phyloP scores from a whole-genome alignment of 2,888 invertebrate genomes.

The Pterostichus madidus region DNA sequence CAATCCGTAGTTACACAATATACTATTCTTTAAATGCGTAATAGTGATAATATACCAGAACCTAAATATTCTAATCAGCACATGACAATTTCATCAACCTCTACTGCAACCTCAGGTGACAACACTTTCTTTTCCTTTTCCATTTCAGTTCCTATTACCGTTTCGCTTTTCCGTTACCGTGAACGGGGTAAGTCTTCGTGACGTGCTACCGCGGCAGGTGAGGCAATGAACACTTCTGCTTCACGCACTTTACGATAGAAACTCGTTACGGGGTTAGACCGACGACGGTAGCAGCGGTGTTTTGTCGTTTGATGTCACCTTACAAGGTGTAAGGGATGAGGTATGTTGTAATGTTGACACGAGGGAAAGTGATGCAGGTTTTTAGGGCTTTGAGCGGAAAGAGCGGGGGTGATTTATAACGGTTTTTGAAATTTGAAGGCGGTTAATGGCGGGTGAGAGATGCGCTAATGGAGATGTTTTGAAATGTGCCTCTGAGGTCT shows the following conservation, averaged over 20 bases:
- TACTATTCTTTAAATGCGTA: too few relatives aligned
- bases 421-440: constrained; percentile 19
- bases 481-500: not conserved
- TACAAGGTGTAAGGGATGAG: not conserved
- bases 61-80: too few relatives aligned
- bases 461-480: constrained; percentile 30
- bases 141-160: not conserved
- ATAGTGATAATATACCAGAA: too few relatives aligned
- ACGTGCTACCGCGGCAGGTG: constrained; percentile 1
- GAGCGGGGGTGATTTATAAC: constrained; percentile 13
- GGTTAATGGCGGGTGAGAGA: constrained; percentile 16
- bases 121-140: not conserved
- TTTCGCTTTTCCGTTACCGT: too few relatives aligned
- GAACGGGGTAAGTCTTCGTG: not conserved
- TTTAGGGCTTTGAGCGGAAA: not conserved
- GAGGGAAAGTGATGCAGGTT: constrained; percentile 31
- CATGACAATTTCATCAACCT: too few relatives aligned
- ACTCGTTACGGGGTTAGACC: not conserved
- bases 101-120: too few relatives aligned
- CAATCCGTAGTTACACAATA: too few relatives aligned
- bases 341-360: constrained; percentile 15
- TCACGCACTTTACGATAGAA: constrained; percentile 39
- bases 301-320: constrained; percentile 27
- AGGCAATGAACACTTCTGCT: constrained; percentile 13
- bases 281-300: not conserved